Evolutionary conservation across 2,888 invertebrate genomes (phyloP), one percentile per base, ranked within the genome.

Genomic region (Parnassius smintheus): DNA sequence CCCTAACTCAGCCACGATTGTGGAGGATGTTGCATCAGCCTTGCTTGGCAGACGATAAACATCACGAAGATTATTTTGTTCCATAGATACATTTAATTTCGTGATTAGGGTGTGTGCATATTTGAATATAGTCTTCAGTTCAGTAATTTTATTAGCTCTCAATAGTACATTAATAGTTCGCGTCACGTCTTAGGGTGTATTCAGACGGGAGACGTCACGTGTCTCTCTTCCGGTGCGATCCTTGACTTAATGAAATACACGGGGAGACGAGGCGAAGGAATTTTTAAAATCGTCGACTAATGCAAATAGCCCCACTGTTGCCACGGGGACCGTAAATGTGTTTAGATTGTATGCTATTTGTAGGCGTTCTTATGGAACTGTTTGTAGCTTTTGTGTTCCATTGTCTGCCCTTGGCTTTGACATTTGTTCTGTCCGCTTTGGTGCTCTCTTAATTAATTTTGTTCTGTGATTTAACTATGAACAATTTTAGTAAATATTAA

Each of bases 151-250:
- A n/a, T n/a, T n/a, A 72, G 70, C 75, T 73, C 72, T 73, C 72
- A 74, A 74, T 70, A 72, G 70, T 64, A 69, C 75, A 85, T 86
- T 82, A 81, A 65, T 66, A 66, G 77, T 69, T 70, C 85, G 72
- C 72, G 81, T 86, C 90, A 91, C 90, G 90, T 89, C 77, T 75
- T 72, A 70, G 74, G 77, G 76, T 77, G 78, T 78, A 76, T 80
- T 78, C 76, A 76, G 77, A 75, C 75, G 70, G 75, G 75, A 83
- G 83, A 78, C 85, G 80, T 87, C 90, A 90, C 87, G 89, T 83
- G 81, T 80, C 75, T 68, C 75, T 76, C 82, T 88, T 91, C 90
- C 90, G 88, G 79, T 77, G 84, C 74, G 74, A 72, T 74, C 76
- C 68, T 68, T 63, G 76, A 67, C 73, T 74, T 80, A 84, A 83